Evolutionary conservation across 2,113 vertebrate genomes (phyloP), one percentile per base, ranked within the genome.

Genomic region (Platycercus adscitus): DNA sequence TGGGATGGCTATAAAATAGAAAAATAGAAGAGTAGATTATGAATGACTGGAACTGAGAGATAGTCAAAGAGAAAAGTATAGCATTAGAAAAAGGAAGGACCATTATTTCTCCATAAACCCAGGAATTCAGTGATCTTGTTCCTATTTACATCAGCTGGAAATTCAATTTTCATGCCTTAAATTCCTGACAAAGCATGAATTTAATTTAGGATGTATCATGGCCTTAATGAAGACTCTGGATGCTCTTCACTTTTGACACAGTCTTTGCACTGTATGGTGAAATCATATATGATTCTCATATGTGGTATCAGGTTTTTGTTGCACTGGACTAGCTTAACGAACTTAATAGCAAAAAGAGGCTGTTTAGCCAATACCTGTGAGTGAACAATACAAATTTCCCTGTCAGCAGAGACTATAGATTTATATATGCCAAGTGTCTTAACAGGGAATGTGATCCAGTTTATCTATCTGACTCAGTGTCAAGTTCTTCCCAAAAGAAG

Each of bases 1-100:
- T 68, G 91, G 80, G 95, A 95, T 90, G 81, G 31, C 52, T 84
- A 60, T 95, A 95, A 96, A 96, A 91, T 2, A 95, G 91, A 93
- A 95, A 96, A 96, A 96, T 88, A 90, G 68, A 76, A 76, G 65
- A 78, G 25, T 0, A 2, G 55, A 87, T 96, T 96, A 91, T 88
- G 82, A 91, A 93, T 88, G 65, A 81, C 82, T 91, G 83, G 21
- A 88, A 94, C 86, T 37, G 26, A 86, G 56, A 86, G 39, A 92
- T 0, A 86, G 56, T 73, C 52, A 90, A 94, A 94, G 65, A 96
- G 49, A 61, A 91, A 93, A 88, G 50, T 63, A 95, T 90, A 96
- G 49, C 60, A n/a, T 69, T 94, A 70, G 33, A 26, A 79, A 84
- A 92, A 71, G 9, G 31, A 73, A 72, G n/a, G 37, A 16, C 23